Evolutionary conservation across 1,140 invertebrate genomes (phyloP).

Genomic region (Holcopasites calliopsidis): DNA sequence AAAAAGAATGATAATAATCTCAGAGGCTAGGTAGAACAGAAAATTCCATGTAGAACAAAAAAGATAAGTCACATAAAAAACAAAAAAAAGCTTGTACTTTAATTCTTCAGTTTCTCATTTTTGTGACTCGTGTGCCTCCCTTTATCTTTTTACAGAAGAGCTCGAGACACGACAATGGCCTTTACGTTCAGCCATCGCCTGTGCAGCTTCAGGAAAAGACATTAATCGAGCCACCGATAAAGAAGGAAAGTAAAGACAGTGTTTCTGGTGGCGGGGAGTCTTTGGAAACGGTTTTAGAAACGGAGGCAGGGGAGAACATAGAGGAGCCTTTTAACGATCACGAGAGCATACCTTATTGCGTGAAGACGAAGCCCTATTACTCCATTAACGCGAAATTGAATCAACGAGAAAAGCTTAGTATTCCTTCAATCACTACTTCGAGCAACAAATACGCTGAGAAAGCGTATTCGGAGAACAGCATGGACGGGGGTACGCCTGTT

Average conservation of each 20-base stretch:
- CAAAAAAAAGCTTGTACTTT: background rate
- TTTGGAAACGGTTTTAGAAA: constrained; percentile 47
- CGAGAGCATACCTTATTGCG: constrained; percentile 73
- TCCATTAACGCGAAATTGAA: constrained; percentile 77
- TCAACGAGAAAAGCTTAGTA: constrained; percentile 71
- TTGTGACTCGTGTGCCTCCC: background rate
- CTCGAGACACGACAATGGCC: constrained; percentile 71
- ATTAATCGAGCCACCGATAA: constrained; percentile 57
- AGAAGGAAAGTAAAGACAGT: constrained; percentile 63
- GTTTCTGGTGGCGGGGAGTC: constrained; percentile 41
- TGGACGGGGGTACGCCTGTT: constrained; percentile 44
- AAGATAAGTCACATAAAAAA: background rate
- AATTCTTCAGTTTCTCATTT: background rate
- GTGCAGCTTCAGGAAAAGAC: constrained; percentile 62
- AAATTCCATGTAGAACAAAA: constrained; percentile 6
- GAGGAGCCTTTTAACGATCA: constrained; percentile 68
- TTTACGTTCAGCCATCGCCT: constrained; percentile 62
- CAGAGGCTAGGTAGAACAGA: constrained; percentile 50
- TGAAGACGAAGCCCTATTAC: constrained; percentile 78
- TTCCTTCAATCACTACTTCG: constrained; percentile 39
- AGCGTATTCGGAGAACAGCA: constrained; percentile 45
- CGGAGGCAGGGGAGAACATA: constrained; percentile 52
- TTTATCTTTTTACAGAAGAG: constrained; percentile 70
- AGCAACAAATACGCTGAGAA: constrained; percentile 56
- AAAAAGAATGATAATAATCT: constrained; percentile 8